phyloP scores from a whole-genome alignment of 2,797 vertebrate genomes.

The Rhynchotus rufescens region DNA sequence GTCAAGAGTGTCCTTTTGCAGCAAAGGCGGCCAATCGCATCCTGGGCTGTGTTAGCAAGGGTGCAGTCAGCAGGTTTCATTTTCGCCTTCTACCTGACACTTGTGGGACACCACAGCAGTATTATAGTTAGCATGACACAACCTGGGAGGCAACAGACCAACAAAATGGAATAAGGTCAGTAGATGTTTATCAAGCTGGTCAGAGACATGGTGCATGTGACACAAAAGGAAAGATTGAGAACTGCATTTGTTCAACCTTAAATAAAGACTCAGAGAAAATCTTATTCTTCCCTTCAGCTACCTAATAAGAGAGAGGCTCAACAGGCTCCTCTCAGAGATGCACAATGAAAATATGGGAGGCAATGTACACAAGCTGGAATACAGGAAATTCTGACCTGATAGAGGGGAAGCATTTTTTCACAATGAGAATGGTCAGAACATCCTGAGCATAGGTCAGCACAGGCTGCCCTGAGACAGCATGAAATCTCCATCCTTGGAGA shows the following conservation, averaged over 20 bases:
- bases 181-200: neutral
- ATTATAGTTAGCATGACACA: neutral
- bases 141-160: neutral
- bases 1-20: neutral
- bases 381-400: neutral
- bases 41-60: neutral
- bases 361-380: fast-evolving
- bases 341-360: neutral
- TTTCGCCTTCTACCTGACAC: neutral
- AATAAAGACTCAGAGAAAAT: neutral
- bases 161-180: neutral
- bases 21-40: neutral
- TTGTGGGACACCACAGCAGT: neutral
- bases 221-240: neutral
- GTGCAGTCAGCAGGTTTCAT: neutral
- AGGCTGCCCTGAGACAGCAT: neutral
- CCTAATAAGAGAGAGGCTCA: neutral
- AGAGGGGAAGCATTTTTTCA: neutral
- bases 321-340: neutral
- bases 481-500: neutral
- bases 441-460: no score
- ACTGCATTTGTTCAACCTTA: neutral
- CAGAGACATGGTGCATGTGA: neutral
- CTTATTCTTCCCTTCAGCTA: neutral
- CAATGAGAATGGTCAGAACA: neutral